Evolutionary conservation across 1,140 invertebrate genomes (phyloP), one percentile per base, ranked within the genome.

Genomic region (Antheraea mylitta): DNA sequence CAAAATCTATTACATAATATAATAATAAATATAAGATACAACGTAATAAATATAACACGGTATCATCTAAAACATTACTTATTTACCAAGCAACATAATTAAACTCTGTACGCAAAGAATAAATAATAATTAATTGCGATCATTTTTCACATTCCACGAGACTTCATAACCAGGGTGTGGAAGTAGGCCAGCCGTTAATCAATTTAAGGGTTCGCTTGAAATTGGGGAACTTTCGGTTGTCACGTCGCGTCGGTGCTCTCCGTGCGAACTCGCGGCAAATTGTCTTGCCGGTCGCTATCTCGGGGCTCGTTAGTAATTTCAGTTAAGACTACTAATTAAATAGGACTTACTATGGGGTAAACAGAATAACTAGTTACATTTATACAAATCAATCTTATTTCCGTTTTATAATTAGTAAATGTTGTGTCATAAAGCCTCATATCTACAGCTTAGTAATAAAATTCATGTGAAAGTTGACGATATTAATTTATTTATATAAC

Each of bases 261-360:
- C 48, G 53, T 37, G 37, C 45, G 65, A 58, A 30, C 13, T 67
- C 66, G 10, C 67, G 42, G 58, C 36, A 72, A 72, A 72, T 72
- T 72, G 64, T 72, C 67, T 72, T 72, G 70, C 59, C 63, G 71
- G 68, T 22, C 59, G 64, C 70, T 64, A 30, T 64, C 63, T 68
- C 36, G 37, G 58, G 61, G 22, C 68, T 73, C 71, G 71, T 73
- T 69, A 69, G 67, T 67, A 68, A 64, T 73, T 69, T 73, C 58
- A 65, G 58, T 66, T 63, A 59, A 65, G 69, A 73, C 71, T 69
- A 69, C 71, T 73, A 67, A 73, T 73, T 73, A 60, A 73, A 73
- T 73, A 68, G 37, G 22, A 64, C 65, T 60, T 45, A 59, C 60
- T 68, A 65, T 45, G 64, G 30, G 63, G 61, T 37, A 63, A 63